phyloP scores from a whole-genome alignment of 2,113 vertebrate genomes.

The Microcebus tavaratra region DNA sequence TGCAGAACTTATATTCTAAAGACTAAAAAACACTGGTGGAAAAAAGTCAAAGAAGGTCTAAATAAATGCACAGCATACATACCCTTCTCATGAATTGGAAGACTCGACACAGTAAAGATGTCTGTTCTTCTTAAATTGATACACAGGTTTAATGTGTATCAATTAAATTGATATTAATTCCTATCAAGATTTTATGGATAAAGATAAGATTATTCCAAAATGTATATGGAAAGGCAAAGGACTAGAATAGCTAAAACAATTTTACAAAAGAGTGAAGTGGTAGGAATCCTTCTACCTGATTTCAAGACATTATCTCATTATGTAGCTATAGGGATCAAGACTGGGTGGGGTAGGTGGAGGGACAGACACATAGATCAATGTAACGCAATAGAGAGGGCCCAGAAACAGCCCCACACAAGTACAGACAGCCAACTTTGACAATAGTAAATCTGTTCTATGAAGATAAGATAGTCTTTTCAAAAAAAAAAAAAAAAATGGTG shows the following conservation, averaged over 20 bases:
- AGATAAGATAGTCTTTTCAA: not conserved
- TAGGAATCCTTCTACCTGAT: not conserved
- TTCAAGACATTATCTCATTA: not conserved
- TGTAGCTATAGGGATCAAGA: not conserved
- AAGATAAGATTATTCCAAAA: not conserved
- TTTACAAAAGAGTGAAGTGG: not conserved
- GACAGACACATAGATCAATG: not conserved
- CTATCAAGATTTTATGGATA: not conserved
- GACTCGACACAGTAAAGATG: not conserved
- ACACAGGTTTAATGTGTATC: not conserved
- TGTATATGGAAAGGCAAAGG: not conserved
- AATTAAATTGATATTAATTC: too few relatives aligned
- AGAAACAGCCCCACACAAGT: not conserved
- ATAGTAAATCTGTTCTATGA: not conserved
- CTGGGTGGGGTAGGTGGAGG: not conserved
- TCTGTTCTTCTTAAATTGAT: not conserved
- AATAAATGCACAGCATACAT: not conserved
- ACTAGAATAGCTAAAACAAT: not conserved
- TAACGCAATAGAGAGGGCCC: not conserved
- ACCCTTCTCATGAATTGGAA: not conserved
- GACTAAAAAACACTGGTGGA: not conserved
- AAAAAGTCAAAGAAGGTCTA: not conserved
- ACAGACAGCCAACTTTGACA: not conserved
- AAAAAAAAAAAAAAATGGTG: not conserved
- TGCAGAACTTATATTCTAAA: not conserved